Base-by-base conservation (phyloP, 2,797 vertebrate genomes). In the Eulemur mongoz region DNA sequence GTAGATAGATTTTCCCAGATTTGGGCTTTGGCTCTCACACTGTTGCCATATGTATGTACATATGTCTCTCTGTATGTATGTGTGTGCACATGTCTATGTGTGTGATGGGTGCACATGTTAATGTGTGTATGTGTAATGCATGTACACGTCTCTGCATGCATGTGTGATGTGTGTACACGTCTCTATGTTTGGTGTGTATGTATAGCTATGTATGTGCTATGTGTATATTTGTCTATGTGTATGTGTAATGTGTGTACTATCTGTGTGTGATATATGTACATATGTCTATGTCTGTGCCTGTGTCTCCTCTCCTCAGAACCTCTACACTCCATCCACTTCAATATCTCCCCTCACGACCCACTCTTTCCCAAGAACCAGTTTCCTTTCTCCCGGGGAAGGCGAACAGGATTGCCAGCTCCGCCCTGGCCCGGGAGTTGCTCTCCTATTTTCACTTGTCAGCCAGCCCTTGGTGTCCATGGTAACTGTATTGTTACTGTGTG, bases 361-460 rank as follows among this genome's bases (percentile, higher is more conserved):
- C 38, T 76, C 5, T 92, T 94, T 65, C 82, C 87, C 48, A 70
- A 93, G 65, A 96, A 76, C 78, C 48, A 57, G 35, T 78, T 83
- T 30, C 18, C 45, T 89, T 94, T 95, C 86, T 81, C 73, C 43
- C 25, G 45, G 72, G 43, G 38, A 76, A 65, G 45, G 61, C 9
- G 13, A 57, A 18, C 27, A 48, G 82, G 40, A 79, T 45, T 75
- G 43, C 5, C 7, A 52, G 22, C 8, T 67, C 57, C 43, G 61
- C 9, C 32, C 27, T 76, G 82, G 73, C 61, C 72, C 22, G 14
- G 30, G 67, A 48, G 61, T 25, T 85, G 70, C 72, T 96, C 52
- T 78, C 57, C 10, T n/a, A 45, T 69, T 88, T 35, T 84, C 32
- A 18, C 15, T 27, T 59, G 30, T 59, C 27, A 81, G 25, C 20